Conservation (phyloP, 2,888 invertebrate genomes). For the Listrodromus nycthemerus region DNA sequence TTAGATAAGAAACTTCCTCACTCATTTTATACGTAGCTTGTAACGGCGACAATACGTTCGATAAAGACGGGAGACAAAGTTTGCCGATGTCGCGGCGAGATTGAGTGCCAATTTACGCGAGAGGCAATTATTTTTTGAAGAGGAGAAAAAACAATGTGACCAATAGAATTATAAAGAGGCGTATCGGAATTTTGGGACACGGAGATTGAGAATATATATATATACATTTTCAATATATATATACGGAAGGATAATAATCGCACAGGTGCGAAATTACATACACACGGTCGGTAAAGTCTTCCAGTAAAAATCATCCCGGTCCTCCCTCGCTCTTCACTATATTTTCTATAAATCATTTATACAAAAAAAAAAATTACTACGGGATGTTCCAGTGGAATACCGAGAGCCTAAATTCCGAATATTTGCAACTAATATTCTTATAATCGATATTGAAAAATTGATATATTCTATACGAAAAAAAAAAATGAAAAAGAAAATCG, state of each 20-base stretch:
- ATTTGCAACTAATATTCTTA: constrained; percentile 44
- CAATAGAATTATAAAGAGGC: constrained; percentile 28
- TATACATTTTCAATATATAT: not conserved
- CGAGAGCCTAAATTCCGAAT: constrained; percentile 17
- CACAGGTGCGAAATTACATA: constrained; percentile 4
- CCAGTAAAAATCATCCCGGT: constrained; percentile 21
- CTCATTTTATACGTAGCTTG: constrained; percentile 19
- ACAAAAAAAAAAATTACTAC: constrained; percentile 19
- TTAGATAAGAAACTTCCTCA: not conserved
- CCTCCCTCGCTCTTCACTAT: constrained; percentile 24
- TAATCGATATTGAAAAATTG: constrained; percentile 29
- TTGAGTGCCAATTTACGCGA: constrained; percentile 55
- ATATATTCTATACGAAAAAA: constrained; percentile 38
- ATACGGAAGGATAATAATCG: constrained; percentile 13
- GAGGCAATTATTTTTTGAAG: not conserved
- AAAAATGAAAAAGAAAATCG: constrained; percentile 14
- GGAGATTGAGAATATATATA: not conserved
- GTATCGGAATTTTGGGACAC: not conserved
- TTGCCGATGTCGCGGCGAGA: constrained; percentile 1
- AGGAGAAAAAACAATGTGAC: not conserved
- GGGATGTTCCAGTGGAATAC: not conserved
- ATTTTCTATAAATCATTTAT: constrained; percentile 30
- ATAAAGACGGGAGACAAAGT: not conserved
- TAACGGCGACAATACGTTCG: constrained; percentile 6
- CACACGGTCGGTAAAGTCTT: constrained; percentile 29